These are phyloP conservation scores for Pachypanchax playfairii DNA, from an alignment of 2,113 vertebrate species.

Conservation along the genomic window DNA sequence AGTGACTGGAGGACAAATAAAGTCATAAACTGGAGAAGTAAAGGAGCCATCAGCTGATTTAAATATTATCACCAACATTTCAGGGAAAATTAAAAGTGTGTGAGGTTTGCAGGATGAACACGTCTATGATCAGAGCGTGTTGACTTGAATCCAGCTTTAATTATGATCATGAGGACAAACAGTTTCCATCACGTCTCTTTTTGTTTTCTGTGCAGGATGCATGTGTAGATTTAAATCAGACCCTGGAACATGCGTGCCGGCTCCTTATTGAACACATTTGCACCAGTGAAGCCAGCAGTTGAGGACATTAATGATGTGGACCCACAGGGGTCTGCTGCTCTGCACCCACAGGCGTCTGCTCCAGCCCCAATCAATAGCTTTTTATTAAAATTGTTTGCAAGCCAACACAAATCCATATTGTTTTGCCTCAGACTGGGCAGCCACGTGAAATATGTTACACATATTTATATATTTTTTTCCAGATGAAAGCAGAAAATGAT, in stretches of 20 bases:
- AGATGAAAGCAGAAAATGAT: conserved; percentile 75
- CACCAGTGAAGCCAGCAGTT: conserved; percentile 78
- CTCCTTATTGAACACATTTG: conserved; percentile 79
- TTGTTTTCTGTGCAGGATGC: too few relatives aligned
- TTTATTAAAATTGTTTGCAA: conserved; percentile 87
- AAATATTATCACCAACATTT: conserved; percentile 78
- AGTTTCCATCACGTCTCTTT: too few relatives aligned
- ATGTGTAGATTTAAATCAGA: conserved; percentile 59
- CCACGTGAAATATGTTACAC: conserved; percentile 72
- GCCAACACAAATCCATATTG: conserved; percentile 85
- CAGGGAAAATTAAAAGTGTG: too few relatives aligned
- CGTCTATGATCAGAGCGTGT: too few relatives aligned
- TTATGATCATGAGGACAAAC: too few relatives aligned
- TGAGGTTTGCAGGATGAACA: too few relatives aligned
- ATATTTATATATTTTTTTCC: conserved; percentile 74
- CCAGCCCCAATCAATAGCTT: conserved; percentile 83
- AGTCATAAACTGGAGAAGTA: conserved; percentile 84
- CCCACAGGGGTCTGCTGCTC: conserved; percentile 74
- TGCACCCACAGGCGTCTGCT: conserved; percentile 73
- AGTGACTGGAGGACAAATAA: conserved; percentile 83
- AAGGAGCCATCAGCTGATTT: conserved; percentile 72
- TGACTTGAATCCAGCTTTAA: too few relatives aligned
- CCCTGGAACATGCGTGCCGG: conserved; percentile 65
- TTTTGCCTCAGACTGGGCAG: conserved; percentile 72
- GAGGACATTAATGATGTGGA: conserved; percentile 83